Base-by-base conservation (phyloP, 2,888 invertebrate genomes). In the Machimus rusticus region DNA sequence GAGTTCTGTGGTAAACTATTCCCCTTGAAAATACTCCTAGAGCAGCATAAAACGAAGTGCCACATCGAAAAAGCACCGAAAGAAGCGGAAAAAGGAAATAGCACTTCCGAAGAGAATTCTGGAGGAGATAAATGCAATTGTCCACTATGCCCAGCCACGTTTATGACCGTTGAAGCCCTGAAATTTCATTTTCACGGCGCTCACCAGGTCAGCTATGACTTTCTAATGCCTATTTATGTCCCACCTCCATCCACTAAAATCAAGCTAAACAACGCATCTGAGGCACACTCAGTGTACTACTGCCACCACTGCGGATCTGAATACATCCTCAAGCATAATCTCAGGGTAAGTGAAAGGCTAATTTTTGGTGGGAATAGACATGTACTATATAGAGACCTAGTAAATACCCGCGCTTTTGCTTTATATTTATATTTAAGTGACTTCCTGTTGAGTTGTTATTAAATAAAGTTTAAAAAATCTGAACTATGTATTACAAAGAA, bases 1-100 rank as follows among this genome's bases (percentile, higher is more conserved):
- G 94, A 94, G 37, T 94, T 94, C 93, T 95, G 95, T 91, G 95
- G 95, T 9, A 95, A 95, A 93, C 94, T 95, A 86, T 95, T 95
- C 91, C 95, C 95, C 12, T 92, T 95, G 90, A 95, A 95, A 93
- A 94, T 94, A 31, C 88, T 88, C 1, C 31, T 89, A 31, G 76
- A 87, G 12, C 86, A 88, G 43, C 89, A 89, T 66, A 86, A 57
- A 31, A 37, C 87, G 16, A 82, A 46, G 9, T 55, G 77, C 14
- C 88, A 88, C 55, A 78, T 76, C 12, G 92, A 91, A 51, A 88
- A 85, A 86, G 34, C 74, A 14, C 16, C 16, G 1, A 39, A 76
- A 3, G 39, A 76, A n/a, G n/a, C 28, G 4, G 19, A 43, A 28
- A 46, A 16, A 23, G 28, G 12, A 16, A 39, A 23, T 19, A 57